Evolutionary conservation across 2,113 vertebrate genomes (phyloP), one percentile per base, ranked within the genome.

Genomic region (Gracilinanus agilis): DNA sequence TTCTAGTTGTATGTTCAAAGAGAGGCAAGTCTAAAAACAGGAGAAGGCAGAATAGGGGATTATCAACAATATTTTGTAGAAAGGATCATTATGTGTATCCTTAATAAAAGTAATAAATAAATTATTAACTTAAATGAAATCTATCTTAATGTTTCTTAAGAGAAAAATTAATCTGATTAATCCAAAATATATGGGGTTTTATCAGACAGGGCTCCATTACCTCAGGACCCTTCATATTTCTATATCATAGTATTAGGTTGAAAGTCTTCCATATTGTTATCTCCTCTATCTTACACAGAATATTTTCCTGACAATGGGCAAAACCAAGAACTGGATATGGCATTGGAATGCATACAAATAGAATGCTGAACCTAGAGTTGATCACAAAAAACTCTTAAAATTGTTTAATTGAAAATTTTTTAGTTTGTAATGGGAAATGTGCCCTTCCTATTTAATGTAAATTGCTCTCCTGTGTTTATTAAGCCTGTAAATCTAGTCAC

Each of bases 101-200:
- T 53, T 96, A 91, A 11, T 93, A 24, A 75, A 56, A 92, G 16
- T 90, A 44, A 44, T 90, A 24, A 90, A 49, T 96, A 95, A 75
- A 21, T 95, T 94, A 92, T 29, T 91, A 25, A 95, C 90, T 95
- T 94, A 94, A 96, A 75, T 75, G n/a, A 95, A 90, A 90, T 93
- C 91, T 40, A 88, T 40, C 90, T 34, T 56, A 7, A 0, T 91
- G 44, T 9, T 4, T 90, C 49, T 96, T 92, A 90, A 75, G 21
- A 88, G 91, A 75, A 95, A 90, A 91, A 27, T 90, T 93, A 91
- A 25, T 83, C 54, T 91, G 53, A 93, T 93, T 95, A 93, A 55
- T 29, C 40, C 91, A 89, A 97, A 53, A 92, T 19, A 88, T 1
- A 55, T 88, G 94, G 54, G 3, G 58, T 67, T 61, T 34, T n/a